Evolutionary conservation across 2,113 vertebrate species (phyloP).

Genomic region (Cololabis saira): DNA sequence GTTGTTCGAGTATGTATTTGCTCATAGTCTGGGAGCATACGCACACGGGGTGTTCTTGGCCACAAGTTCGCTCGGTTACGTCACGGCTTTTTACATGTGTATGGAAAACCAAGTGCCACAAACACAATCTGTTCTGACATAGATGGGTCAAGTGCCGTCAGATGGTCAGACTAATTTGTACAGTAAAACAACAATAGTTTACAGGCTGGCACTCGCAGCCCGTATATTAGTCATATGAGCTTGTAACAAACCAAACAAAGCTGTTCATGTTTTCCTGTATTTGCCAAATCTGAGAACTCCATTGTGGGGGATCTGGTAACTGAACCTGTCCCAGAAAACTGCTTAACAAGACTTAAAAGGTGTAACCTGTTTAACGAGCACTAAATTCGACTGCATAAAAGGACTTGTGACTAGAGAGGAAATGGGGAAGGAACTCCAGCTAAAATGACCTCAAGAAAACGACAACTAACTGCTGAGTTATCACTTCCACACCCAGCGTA

Average conservation of each 20-base stretch:
- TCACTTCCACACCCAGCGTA: neutral
- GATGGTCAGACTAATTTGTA: slow-evolving; percentile 22
- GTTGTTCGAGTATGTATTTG: slow-evolving; percentile 79
- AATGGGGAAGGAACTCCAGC: slow-evolving; percentile 3
- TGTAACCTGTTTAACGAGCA: too few species aligned
- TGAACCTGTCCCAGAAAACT: too few species aligned
- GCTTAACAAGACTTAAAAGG: too few species aligned
- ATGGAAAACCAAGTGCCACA: slow-evolving; percentile 71
- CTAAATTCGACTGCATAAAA: too few species aligned
- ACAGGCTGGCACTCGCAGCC: neutral
- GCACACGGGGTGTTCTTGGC: slow-evolving; percentile 73
- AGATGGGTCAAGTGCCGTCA: slow-evolving; percentile 36
- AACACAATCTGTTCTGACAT: slow-evolving; percentile 60
- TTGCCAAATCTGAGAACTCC: neutral
- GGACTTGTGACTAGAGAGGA: neutral
- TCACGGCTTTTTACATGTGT: slow-evolving; percentile 75
- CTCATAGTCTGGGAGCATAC: slow-evolving; percentile 72
- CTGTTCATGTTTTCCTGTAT: slow-evolving; percentile 4
- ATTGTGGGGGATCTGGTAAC: neutral
- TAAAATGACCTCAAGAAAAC: neutral
- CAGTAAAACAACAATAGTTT: slow-evolving; percentile 9
- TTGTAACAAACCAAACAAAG: too few species aligned
- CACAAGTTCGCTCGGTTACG: slow-evolving; percentile 66
- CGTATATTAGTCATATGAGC: too few species aligned
- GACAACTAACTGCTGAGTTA: neutral